Conservation (phyloP, 2,888 invertebrate species). For the Caenorhabditis macrosperma region DNA sequence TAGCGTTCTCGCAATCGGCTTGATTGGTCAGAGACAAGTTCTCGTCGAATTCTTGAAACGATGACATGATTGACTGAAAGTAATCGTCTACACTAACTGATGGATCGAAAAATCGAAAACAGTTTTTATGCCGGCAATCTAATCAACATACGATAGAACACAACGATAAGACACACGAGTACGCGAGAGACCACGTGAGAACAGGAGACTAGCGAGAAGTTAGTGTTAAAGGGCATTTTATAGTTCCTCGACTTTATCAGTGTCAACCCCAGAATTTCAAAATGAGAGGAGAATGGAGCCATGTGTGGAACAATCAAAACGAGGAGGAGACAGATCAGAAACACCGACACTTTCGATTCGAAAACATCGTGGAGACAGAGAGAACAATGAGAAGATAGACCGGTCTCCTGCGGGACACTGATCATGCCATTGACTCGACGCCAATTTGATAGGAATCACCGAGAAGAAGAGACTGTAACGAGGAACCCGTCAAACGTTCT, state of each 20-base stretch:
- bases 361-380: not conserved
- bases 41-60: constrained; percentile 32
- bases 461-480: not conserved
- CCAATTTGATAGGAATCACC: not conserved
- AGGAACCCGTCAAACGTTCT: not conserved
- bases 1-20: constrained; percentile 33
- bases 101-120: constrained; percentile 46
- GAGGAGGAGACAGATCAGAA: not conserved
- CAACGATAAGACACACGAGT: constrained; percentile 37
- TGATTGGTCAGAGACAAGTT: constrained; percentile 32
- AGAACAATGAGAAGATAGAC: constrained; percentile 8
- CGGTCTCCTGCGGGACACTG: not conserved
- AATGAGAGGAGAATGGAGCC: not conserved
- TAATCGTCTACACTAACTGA: constrained; percentile 7
- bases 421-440: not conserved
- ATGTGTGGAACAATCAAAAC: not conserved
- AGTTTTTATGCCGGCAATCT: constrained; percentile 16
- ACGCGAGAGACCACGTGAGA: not conserved
- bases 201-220: constrained; percentile 4
- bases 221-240: constrained; percentile 38
- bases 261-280: constrained; percentile 5
- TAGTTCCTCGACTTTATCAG: constrained; percentile 33
- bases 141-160: constrained; percentile 43
- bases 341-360: not conserved
- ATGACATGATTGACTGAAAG: no score